phyloP scores from a whole-genome alignment of 2,113 vertebrate genomes.

The Microcebus murinus region DNA sequence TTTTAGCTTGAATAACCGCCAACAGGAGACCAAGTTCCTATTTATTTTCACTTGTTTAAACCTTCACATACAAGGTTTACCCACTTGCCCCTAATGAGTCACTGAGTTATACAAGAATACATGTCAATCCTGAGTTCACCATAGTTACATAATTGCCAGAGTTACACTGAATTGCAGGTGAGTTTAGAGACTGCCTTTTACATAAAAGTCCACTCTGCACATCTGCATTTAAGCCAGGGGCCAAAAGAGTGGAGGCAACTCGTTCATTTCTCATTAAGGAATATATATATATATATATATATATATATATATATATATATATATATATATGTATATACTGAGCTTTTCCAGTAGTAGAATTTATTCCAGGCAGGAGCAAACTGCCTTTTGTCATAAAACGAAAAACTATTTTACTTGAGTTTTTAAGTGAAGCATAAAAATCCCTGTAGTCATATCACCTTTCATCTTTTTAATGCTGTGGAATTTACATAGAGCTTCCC shows the following conservation, averaged over 20 bases:
- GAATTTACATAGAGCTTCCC: neutral
- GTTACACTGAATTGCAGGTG: neutral
- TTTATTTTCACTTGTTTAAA: too few relatives aligned
- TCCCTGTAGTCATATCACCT: neutral
- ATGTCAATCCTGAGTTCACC: fast-evolving
- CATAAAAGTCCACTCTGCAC: neutral
- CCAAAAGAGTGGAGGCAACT: fast-evolving
- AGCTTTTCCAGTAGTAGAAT: neutral
- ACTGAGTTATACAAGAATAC: neutral
- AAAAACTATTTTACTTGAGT: neutral
- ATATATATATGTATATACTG: too few relatives aligned
- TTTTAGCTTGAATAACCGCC: neutral
- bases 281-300: neutral
- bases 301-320: neutral
- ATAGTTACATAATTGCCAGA: fast-evolving
- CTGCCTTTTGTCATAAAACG: neutral
- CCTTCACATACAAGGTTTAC: fast-evolving
- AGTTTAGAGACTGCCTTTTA: neutral
- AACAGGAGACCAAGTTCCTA: neutral
- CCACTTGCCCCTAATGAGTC: fast-evolving
- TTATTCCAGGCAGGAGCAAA: neutral
- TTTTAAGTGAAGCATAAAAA: neutral
- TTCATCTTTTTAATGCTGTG: neutral
- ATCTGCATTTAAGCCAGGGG: neutral
- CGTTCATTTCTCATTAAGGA: neutral